Base-by-base conservation (phyloP, 2,888 invertebrate species). In the Nomada fabriciana region DNA sequence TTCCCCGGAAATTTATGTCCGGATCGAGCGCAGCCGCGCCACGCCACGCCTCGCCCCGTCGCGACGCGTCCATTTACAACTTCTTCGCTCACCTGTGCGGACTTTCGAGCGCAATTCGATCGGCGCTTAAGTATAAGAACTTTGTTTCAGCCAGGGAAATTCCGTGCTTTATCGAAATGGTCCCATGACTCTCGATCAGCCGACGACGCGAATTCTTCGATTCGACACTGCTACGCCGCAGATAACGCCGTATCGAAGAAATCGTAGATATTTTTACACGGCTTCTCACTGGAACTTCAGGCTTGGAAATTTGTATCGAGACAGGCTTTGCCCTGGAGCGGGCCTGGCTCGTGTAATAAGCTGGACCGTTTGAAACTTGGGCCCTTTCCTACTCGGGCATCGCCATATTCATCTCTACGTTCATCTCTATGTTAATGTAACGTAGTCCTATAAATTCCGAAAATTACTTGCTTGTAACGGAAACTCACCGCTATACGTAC, bases 31-130 rank as follows among this genome's bases (percentile, higher is more conserved):
- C 84, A 82, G 84, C 67, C 87, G 80, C 83, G 72, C 81, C 74
- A 29, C 69, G 64, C 86, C 76, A 42, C 76, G 69, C 75, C 74
- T 23, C 69, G 57, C 50, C 53, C 10, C 57, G 43, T 77, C 88
- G 89, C n/a, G n/a, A n/a, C n/a, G n/a, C n/a, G n/a, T n/a, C n/a
- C n/a, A 89, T 88, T 88, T 88, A 86, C 88, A 85, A 84, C 83
- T 76, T 72, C 73, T 72, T 55, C 71, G 53, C 81, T 88, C 82
- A 84, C 82, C 88, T 86, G 87, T 75, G 80, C 67, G 83, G 57
- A 84, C 80, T 82, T 80, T 73, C 76, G 70, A 65, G 70, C 75
- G 68, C n/a, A n/a, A n/a, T n/a, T n/a, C n/a, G n/a, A n/a, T n/a
- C n/a, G n/a, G n/a, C 74, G 76, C 69, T 55, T 73, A 82, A 82